Base-by-base conservation (phyloP, 37 sponge, comb jelly and placozoan species). In the Cliona cf. orientalis region DNA sequence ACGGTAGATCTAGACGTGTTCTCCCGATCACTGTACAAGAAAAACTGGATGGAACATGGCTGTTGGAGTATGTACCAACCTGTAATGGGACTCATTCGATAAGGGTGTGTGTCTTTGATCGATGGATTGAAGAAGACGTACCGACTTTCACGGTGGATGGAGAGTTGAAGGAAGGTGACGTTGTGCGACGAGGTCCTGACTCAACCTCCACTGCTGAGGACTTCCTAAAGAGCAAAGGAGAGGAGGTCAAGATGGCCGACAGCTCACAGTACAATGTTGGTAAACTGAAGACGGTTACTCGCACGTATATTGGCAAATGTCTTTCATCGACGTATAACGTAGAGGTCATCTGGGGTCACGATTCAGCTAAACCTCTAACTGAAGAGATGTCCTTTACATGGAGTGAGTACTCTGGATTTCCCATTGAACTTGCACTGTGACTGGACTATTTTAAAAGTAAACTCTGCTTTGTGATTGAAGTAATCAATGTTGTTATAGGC, bases 351-450 rank as follows among this genome's bases (percentile, higher is more conserved):
- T 49, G 53, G 53, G 53, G 53, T 19, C 53, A 49, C 14, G 53
- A 49, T 49, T 19, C 53, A 9, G 14, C 9, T 9, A 14, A 49
- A 14, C 53, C 53, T 49, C 9, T 19, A 49, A 14, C 14, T 49
- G 53, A 49, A 49, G 53, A 49, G 53, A 9, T 49, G 14, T 49
- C 53, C 53, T 49, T 49, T 49, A 49, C 14, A 19, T 49, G 53
- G 53, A 49, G 53, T 49, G 53, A 49, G 53, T 49, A 49, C 14
- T 49, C 53, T 49, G 53, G 53, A 49, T 49, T 49, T 49, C 53
- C 53, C 9, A 9, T 49, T 49, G 53, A 49, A 49, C 14, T 49
- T 19, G 53, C 53, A 49, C 14, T 49, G n/a, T n/a, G n/a, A n/a
- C n/a, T n/a, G n/a, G n/a, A n/a, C n/a, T n/a, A n/a, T n/a, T n/a